Percentiles rank a stretch among this genome's conserved stretches.
Conservation (phyloP, 2,888 invertebrate species). For the Phania funesta region DNA sequence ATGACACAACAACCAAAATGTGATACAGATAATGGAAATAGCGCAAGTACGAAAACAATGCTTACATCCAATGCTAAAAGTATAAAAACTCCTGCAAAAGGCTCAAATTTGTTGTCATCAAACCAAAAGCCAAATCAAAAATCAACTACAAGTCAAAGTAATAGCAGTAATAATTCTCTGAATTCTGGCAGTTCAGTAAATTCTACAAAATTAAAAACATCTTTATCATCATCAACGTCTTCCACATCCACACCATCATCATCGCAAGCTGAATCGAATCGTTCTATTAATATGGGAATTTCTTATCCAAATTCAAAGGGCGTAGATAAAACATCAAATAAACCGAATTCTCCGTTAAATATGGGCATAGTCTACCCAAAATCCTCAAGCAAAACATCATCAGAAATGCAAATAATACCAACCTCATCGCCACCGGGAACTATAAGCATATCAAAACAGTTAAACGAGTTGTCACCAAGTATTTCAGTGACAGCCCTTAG, state of each 20-base stretch:
- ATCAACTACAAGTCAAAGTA: neutral
- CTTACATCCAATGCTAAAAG: constrained; percentile 2
- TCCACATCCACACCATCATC: constrained; percentile 1
- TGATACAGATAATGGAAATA: constrained; percentile 10
- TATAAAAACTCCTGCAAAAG: constrained; percentile 14
- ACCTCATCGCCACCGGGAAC: constrained; percentile 74
- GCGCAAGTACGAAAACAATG: constrained; percentile 8
- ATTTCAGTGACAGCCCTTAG: constrained; percentile 75
- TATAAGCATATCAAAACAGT: constrained; percentile 74
- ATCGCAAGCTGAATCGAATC: constrained; percentile 38
- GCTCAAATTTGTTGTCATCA: neutral
- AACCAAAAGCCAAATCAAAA: constrained; percentile 48
- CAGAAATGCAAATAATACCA: constrained; percentile 77
- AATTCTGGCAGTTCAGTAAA: constrained; percentile 4
- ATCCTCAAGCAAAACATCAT: constrained; percentile 45
- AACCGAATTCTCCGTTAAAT: constrained; percentile 60
- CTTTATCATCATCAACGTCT: neutral
- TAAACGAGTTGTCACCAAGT: constrained; percentile 75
- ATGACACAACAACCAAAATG: constrained; percentile 42
- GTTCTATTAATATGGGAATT: constrained; percentile 63
- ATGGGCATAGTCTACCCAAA: constrained; percentile 71
- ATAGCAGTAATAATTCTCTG: neutral
- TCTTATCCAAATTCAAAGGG: constrained; percentile 50
- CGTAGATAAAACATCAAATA: constrained; percentile 40
- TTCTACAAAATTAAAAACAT: constrained; percentile 14